These are phyloP conservation scores for Tenthredo notha DNA, from an alignment of 2,888 invertebrate genomes.

Conservation along the genomic window DNA sequence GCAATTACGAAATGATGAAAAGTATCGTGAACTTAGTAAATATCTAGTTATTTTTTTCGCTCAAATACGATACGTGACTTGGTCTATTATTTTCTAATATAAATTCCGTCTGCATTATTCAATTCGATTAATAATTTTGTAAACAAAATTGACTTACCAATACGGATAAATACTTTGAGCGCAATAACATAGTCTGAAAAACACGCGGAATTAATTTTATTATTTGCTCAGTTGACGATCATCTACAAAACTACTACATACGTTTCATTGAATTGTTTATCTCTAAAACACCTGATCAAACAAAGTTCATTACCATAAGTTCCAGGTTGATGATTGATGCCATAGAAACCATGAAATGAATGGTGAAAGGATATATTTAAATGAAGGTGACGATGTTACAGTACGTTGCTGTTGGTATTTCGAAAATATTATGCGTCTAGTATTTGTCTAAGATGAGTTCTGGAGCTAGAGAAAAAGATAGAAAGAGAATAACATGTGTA, in stretches of 20 bases:
- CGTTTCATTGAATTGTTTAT: not conserved
- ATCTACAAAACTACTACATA: slow-evolving; percentile 13
- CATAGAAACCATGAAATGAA: not conserved
- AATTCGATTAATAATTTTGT: not conserved
- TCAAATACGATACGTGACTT: not conserved
- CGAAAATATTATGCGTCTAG: not conserved
- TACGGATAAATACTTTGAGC: not conserved
- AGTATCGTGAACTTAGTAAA: not conserved
- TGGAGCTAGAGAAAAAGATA: not conserved
- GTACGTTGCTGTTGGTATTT: not conserved
- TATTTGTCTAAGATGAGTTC: not conserved
- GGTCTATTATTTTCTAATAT: not conserved
- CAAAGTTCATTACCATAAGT: slow-evolving; percentile 2
- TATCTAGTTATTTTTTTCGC: not conserved
- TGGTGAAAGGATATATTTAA: not conserved
- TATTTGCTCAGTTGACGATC: not conserved
- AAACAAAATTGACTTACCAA: not conserved
- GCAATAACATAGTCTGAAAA: not conserved
- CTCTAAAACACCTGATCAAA: slow-evolving; percentile 23
- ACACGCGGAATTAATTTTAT: not conserved
- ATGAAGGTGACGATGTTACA: not conserved
- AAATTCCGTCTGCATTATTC: not conserved
- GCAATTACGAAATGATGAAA: not conserved
- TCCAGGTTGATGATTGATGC: not conserved
- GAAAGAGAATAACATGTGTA: not conserved